Base-by-base conservation (phyloP, 2,797 vertebrate species). In the Glyptemys insculpta region DNA sequence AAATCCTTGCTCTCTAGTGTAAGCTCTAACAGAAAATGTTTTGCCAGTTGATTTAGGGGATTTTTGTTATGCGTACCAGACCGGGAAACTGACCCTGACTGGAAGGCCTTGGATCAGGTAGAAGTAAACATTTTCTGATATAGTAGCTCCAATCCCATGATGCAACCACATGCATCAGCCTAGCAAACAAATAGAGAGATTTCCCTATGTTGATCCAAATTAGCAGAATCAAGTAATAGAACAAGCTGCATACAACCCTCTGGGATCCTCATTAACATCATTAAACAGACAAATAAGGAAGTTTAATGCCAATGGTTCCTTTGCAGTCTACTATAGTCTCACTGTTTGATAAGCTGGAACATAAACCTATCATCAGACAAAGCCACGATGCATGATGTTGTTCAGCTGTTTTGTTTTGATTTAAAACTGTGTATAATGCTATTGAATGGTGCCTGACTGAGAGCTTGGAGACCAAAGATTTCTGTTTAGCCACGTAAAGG, bases 1-100 rank as follows among this genome's bases (percentile, higher is more conserved):
- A 27, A 92, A 52, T 0, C 16, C 0, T 31, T 80, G 19, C 86
- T 93, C 19, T 94, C 44, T 81, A 76, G 31, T 34, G 29, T 18
- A 93, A 93, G 94, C n/a, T 8, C 95, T 91, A 94, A 94, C 53
- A 21, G 21, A 74, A 91, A 91, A 85, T 29, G 7, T 82, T 96
- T 96, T 90, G 18, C 7, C 83, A 91, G 83, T 8, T 54, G 2
- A 27, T 87, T 94, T 95, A 88, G 59, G 34, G 59, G 59, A 62
- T 54, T 62, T 62, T 34, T 62, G 4, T 78, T 16, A 53, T 34
- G 52, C 85, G 34, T 93, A 90, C 78, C 8, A 86, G 52, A 62
- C 57, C 4, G 47, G 57, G 10, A 21, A 90, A 44, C 1, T 65
- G 53, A 86, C 29, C 68, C 21, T 53, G 52, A 25, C 10, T 41